A percentile compares a stretch with the other conserved stretches of the same genome.
These are phyloP conservation scores for Anthrax anthrax DNA, from an alignment of 2,888 invertebrate species.

Conservation along the genomic window DNA sequence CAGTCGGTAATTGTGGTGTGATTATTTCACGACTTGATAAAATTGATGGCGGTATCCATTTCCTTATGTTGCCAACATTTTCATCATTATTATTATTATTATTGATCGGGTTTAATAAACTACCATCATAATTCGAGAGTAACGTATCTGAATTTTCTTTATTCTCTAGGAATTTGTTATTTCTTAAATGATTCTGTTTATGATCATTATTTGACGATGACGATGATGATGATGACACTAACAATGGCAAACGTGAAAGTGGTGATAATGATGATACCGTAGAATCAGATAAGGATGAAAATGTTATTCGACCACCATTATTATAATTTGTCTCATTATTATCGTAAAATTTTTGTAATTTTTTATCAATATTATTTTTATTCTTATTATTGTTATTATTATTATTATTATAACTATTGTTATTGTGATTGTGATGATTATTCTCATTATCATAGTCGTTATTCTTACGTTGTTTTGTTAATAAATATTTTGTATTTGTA, in stretches of 20 bases:
- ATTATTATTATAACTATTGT: neutral
- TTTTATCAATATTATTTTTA: neutral
- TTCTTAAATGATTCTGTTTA: slow-evolving; percentile 1
- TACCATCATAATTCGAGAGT: too few species aligned
- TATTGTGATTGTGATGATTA: neutral
- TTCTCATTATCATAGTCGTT: neutral
- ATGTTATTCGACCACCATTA: too few species aligned
- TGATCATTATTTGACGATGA: neutral
- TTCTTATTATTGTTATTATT: neutral
- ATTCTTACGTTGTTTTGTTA: neutral
- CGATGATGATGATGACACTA: neutral
- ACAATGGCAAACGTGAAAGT: neutral
- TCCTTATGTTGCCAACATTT: neutral
- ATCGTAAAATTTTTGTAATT: slow-evolving; percentile 2
- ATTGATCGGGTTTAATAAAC: too few species aligned
- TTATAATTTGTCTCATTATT: neutral
- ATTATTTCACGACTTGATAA: slow-evolving; percentile 5
- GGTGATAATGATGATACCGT: neutral
- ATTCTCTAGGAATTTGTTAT: slow-evolving; percentile 1
- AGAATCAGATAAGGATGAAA: too few species aligned
- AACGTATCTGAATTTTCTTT: neutral
- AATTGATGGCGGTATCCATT: slow-evolving; percentile 11
- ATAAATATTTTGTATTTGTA: neutral
- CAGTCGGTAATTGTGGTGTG: neutral
- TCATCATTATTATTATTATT: neutral